These are phyloP conservation scores for Apocheima hispidaria DNA, from an alignment of 2,888 invertebrate species.

Conservation along the genomic window DNA sequence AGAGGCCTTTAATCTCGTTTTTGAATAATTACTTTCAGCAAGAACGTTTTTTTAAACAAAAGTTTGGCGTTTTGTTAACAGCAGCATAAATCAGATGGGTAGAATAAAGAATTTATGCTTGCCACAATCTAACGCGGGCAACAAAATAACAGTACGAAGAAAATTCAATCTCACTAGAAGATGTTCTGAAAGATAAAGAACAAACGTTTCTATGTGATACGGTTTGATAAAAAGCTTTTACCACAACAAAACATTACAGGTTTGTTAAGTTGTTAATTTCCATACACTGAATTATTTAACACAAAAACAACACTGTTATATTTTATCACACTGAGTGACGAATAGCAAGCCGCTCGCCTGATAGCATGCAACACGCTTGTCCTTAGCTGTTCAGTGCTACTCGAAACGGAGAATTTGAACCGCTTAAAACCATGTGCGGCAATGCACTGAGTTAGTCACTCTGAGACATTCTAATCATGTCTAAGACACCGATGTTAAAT, in stretches of 20 bases:
- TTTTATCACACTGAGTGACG: no score
- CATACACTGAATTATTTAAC: not conserved
- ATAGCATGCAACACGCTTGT: no score
- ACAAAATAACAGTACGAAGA: conserved; percentile 19
- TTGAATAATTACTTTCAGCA: conserved; percentile 50
- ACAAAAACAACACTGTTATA: not conserved
- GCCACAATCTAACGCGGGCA: conserved; percentile 30
- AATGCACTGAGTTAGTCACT: no score
- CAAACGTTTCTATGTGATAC: not conserved
- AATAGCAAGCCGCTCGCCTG: no score
- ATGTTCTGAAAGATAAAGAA: conserved; percentile 11
- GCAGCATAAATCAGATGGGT: conserved; percentile 51
- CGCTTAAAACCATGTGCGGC: no score
- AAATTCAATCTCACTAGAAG: conserved; percentile 11
- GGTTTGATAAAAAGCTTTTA: conserved; percentile 5
- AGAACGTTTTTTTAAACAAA: conserved; percentile 43
- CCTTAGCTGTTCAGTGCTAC: no score
- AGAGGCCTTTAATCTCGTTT: conserved; percentile 49
- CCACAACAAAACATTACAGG: not conserved
- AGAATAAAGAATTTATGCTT: conserved; percentile 40
- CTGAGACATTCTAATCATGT: no score
- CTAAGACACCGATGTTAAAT: no score
- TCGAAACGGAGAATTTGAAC: no score
- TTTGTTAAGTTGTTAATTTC: not conserved
- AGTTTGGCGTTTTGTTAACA: conserved; percentile 45